These are phyloP conservation scores for Tetrapedia diversipes DNA, from an alignment of 2,888 invertebrate genomes.

Conservation along the genomic window DNA sequence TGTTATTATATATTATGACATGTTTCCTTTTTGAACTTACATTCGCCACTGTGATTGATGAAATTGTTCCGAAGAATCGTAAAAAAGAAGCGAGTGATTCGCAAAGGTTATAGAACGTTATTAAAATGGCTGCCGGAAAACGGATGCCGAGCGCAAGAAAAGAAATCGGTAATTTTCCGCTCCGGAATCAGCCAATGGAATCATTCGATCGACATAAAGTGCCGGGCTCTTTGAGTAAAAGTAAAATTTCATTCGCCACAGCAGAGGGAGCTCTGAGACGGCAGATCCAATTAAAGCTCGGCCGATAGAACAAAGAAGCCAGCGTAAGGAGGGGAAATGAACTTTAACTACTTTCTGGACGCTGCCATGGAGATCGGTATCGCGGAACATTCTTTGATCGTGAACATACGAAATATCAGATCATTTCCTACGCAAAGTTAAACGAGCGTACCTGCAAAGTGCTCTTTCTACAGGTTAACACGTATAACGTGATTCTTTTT, in stretches of 20 bases:
- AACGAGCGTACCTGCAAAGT: no score
- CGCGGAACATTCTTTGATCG: background rate
- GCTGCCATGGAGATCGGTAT: slow-evolving; percentile 2
- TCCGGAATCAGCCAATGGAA: slow-evolving; percentile 18
- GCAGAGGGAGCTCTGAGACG: slow-evolving; percentile 1
- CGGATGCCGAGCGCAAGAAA: background rate
- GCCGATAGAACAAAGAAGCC: slow-evolving; percentile 27
- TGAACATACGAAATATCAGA: no score
- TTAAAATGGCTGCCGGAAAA: slow-evolving; percentile 3
- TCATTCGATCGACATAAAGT: slow-evolving; percentile 32
- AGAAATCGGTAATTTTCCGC: slow-evolving; percentile 30
- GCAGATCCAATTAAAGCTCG: slow-evolving; percentile 42
- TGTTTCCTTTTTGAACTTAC: no score
- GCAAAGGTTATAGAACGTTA: background rate
- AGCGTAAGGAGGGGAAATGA: slow-evolving; percentile 9
- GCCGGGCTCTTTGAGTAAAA: slow-evolving; percentile 24
- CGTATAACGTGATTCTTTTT: no score
- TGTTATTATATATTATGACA: no score
- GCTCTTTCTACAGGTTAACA: no score
- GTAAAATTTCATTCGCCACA: slow-evolving; percentile 43
- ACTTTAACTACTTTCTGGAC: slow-evolving; percentile 36
- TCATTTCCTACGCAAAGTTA: no score
- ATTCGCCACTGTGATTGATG: no score
- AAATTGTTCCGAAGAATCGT: no score
- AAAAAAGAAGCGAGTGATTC: background rate